Evolutionary conservation across 2,113 vertebrate species (phyloP).

Genomic region (Myrmecophaga tridactyla): DNA sequence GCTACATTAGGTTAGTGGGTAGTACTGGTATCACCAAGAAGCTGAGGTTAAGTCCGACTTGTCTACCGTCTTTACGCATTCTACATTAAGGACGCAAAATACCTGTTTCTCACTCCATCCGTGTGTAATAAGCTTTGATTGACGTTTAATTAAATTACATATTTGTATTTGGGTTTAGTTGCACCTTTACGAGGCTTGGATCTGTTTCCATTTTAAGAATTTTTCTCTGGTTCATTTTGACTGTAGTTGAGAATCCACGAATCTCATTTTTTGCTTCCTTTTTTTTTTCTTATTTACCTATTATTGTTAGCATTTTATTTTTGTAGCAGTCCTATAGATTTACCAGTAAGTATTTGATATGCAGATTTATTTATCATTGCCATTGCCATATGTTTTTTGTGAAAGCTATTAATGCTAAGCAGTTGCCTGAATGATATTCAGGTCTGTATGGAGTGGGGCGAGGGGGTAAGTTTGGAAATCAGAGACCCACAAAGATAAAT

Average conservation of each 20-base stretch:
- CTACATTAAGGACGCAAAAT: background rate
- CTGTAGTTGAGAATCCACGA: background rate
- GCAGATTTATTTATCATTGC: constrained; percentile 50
- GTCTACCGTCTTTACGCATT: rapidly evolving
- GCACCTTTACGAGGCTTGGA: background rate
- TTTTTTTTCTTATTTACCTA: background rate
- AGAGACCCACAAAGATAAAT: constrained; percentile 31
- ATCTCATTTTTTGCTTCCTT: background rate
- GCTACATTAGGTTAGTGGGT: background rate
- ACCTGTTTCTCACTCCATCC: background rate
- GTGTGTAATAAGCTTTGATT: background rate
- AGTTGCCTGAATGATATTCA: constrained; percentile 27
- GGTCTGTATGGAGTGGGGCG: background rate
- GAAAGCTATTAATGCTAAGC: constrained; percentile 45
- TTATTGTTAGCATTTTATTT: constrained; percentile 45
- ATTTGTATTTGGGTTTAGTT: background rate
- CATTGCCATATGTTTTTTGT: constrained; percentile 51
- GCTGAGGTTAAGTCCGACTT: background rate
- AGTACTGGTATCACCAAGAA: background rate
- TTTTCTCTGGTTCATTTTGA: background rate
- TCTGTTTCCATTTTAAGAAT: background rate
- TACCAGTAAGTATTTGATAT: constrained; percentile 31
- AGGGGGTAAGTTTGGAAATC: constrained; percentile 42
- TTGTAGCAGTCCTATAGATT: background rate
- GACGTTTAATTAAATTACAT: background rate